phyloP scores from a whole-genome alignment of 2,888 invertebrate species.

The Drosophila maculinotata region DNA sequence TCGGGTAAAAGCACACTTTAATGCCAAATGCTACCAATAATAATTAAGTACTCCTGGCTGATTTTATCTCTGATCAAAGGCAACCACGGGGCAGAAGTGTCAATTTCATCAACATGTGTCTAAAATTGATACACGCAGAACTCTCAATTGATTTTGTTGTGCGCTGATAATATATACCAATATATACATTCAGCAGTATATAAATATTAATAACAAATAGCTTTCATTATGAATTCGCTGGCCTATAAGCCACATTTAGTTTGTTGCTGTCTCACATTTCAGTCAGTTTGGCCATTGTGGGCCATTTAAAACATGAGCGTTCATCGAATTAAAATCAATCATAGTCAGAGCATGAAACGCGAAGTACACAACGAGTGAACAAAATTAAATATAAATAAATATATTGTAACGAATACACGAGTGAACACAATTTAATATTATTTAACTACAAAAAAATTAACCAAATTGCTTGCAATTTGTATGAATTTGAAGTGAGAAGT shows the following conservation, averaged over 20 bases:
- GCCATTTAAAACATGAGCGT: constrained; percentile 15
- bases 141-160: constrained; percentile 8
- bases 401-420: too few relatives aligned
- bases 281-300: not conserved
- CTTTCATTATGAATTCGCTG: constrained; percentile 1
- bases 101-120: constrained; percentile 26
- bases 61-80: constrained; percentile 57
- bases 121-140: constrained; percentile 9
- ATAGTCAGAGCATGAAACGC: constrained; percentile 2
- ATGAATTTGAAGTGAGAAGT: constrained; percentile 32
- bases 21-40: constrained; percentile 64
- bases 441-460: not conserved
- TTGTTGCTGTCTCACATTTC: constrained; percentile 5
- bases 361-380: constrained; percentile 5
- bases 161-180: constrained; percentile 21
- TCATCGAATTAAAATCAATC: constrained; percentile 1
- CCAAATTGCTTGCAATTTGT: not conserved
- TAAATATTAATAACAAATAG: constrained; percentile 35
- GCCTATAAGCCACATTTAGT: constrained; percentile 7
- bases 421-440: not conserved
- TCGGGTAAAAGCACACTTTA: constrained; percentile 45
- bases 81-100: constrained; percentile 19
- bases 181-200: constrained; percentile 1
- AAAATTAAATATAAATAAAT: not conserved
- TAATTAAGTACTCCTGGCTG: constrained; percentile 61